A percentile compares a stretch with the other conserved stretches of the same genome.
Conservation (phyloP, 2,888 invertebrate species). For the Agriopis aurantiaria region DNA sequence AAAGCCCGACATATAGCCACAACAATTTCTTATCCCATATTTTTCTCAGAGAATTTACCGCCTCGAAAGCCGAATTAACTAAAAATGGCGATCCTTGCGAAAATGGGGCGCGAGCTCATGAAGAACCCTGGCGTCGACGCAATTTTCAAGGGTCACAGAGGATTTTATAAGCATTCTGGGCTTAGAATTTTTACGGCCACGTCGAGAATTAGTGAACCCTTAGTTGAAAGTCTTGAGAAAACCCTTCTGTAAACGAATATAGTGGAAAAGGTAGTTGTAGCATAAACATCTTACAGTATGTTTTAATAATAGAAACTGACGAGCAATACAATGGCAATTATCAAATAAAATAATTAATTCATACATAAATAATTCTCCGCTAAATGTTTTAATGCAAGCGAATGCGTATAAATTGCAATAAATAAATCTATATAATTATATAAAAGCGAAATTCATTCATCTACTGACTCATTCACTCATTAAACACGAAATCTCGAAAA, state of each 20-base stretch:
- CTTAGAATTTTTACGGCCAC: constrained; percentile 40
- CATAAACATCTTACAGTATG: no score
- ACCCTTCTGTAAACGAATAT: constrained; percentile 3
- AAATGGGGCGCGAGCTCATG: constrained; percentile 48
- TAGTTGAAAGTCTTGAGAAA: constrained; percentile 30
- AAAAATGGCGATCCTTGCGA: constrained; percentile 42
- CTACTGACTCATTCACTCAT: no score
- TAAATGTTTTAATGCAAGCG: no score
- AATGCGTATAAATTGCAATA: no score
- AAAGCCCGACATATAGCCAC: constrained; percentile 18
- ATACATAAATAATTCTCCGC: no score
- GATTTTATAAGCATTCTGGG: constrained; percentile 44
- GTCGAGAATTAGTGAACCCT: constrained; percentile 35
- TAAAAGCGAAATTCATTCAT: no score
- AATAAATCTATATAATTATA: no score
- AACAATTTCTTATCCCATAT: constrained; percentile 35
- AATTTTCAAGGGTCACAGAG: constrained; percentile 46
- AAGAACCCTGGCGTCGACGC: constrained; percentile 39
- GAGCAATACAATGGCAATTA: no score
- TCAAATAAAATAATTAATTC: no score
- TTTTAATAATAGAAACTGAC: no score
- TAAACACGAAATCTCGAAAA: no score
- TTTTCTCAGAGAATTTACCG: constrained; percentile 38
- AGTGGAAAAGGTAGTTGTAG: neutral
- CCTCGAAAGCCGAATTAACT: constrained; percentile 48